A percentile compares a stretch with the other conserved stretches of the same genome.
Conservation (phyloP, 2,888 invertebrate genomes). For the Glyphotaelius pellucidus region DNA sequence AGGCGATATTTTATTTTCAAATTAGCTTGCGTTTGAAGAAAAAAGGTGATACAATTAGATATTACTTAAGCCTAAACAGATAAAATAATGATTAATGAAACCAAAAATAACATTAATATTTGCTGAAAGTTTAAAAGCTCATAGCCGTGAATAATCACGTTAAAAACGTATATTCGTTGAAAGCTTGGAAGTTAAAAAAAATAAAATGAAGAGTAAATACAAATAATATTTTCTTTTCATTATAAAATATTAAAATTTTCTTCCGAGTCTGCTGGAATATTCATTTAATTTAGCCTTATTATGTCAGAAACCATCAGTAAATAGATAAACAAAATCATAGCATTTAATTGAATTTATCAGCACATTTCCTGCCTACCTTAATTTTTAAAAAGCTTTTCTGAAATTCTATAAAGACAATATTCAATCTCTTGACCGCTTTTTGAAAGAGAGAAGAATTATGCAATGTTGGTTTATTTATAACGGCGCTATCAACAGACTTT, state of each 20-base stretch:
- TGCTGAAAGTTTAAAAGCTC: not conserved
- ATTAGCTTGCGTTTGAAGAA: not conserved
- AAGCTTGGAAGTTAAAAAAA: not conserved
- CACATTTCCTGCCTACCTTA: not conserved
- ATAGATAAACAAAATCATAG: not conserved
- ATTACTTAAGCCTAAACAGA: not conserved
- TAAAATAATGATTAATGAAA: not conserved
- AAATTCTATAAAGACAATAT: not conserved
- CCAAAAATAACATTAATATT: not conserved
- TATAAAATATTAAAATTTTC: not conserved
- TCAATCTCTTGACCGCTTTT: not conserved
- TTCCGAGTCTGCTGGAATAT: not conserved
- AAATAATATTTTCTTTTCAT: not conserved
- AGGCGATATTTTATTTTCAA: not conserved
- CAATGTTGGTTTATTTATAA: not conserved
- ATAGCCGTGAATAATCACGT: too few species aligned
- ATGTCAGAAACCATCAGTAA: not conserved
- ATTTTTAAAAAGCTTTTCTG: not conserved
- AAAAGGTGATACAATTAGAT: not conserved
- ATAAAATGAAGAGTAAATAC: not conserved
- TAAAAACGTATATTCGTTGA: not conserved
- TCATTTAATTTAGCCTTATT: not conserved
- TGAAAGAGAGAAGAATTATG: not conserved
- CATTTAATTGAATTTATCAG: not conserved
- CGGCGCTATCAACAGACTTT: constrained; percentile 2